These are phyloP conservation scores for Centruroides vittatus DNA, from an alignment of 1,140 invertebrate genomes.

Conservation along the genomic window DNA sequence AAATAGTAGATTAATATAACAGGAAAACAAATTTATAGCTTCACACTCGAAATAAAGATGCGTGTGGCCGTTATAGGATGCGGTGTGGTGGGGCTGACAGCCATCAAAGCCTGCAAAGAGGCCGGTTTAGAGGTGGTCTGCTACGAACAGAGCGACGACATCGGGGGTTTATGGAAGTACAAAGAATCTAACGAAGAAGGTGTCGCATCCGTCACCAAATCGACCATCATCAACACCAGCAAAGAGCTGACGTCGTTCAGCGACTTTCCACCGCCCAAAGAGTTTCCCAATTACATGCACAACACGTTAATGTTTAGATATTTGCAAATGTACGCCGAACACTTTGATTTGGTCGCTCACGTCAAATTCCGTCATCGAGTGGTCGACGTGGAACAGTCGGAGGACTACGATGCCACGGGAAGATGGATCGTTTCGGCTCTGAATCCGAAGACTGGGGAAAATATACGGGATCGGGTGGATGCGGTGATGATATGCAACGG, in stretches of 20 bases:
- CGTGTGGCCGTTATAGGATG: slow-evolving; percentile 10
- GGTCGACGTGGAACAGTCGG: slow-evolving; percentile 1
- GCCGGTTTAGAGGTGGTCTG: slow-evolving; percentile 11
- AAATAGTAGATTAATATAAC: too few species aligned
- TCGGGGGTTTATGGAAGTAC: slow-evolving; percentile 40
- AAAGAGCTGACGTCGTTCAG: slow-evolving; percentile 18
- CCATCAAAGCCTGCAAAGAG: slow-evolving; percentile 8
- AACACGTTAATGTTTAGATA: slow-evolving; percentile 29
- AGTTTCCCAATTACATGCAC: slow-evolving; percentile 31
- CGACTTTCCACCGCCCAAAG: slow-evolving; percentile 30
- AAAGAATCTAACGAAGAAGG: slow-evolving; percentile 24
- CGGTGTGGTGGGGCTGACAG: slow-evolving; percentile 8
- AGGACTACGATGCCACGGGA: slow-evolving; percentile 27
- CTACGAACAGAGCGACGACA: slow-evolving; percentile 21
- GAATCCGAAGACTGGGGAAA: slow-evolving; percentile 11
- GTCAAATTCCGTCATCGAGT: slow-evolving; percentile 25
- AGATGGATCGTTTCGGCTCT: slow-evolving; percentile 25
- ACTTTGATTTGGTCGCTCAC: slow-evolving; percentile 26
- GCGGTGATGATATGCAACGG: slow-evolving; percentile 30
- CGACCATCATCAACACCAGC: slow-evolving; percentile 31
- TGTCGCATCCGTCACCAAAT: slow-evolving; percentile 23
- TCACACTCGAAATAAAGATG: too few species aligned
- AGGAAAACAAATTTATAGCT: too few species aligned
- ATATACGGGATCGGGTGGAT: slow-evolving; percentile 22
- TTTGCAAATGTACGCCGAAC: slow-evolving; percentile 28